Conservation (phyloP, 1,140 invertebrate genomes). For the Scaptomyza pallida region DNA sequence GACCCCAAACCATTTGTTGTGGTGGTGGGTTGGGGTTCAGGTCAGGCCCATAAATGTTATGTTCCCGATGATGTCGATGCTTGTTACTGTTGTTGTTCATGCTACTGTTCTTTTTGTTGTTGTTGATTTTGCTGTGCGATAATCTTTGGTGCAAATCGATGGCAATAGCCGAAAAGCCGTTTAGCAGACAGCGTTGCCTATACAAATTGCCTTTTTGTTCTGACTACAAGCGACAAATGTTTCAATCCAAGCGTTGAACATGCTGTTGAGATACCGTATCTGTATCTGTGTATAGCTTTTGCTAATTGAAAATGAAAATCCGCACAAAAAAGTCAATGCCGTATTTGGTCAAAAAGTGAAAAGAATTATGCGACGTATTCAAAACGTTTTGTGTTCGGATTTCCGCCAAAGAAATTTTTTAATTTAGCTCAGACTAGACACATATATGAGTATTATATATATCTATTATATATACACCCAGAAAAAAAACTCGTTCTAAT, state of each 20-base stretch:
- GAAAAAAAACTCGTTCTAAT: no score
- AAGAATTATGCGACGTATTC: constrained; percentile 67
- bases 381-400: constrained; percentile 44
- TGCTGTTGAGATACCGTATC: constrained; percentile 21
- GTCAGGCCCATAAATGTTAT: constrained; percentile 70
- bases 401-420: constrained; percentile 74
- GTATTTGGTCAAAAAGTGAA: constrained; percentile 78
- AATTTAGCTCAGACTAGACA: constrained; percentile 39
- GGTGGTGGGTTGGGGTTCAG: not conserved
- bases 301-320: constrained; percentile 60
- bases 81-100: constrained; percentile 39
- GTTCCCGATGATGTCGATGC: constrained; percentile 39
- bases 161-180: constrained; percentile 56
- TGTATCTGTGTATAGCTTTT: constrained; percentile 17
- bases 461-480: constrained; percentile 11
- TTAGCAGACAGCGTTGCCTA: constrained; percentile 41
- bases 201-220: constrained; percentile 77
- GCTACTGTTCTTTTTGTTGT: constrained; percentile 29
- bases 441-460: constrained; percentile 6
- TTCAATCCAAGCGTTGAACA: constrained; percentile 36
- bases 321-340: constrained; percentile 43
- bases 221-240: constrained; percentile 47
- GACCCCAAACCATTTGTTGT: constrained; percentile 34
- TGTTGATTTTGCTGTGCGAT: no score
- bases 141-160: constrained; percentile 65